Conservation (phyloP, 2,797 vertebrate genomes). For the Rhinatrema bivittatum region DNA sequence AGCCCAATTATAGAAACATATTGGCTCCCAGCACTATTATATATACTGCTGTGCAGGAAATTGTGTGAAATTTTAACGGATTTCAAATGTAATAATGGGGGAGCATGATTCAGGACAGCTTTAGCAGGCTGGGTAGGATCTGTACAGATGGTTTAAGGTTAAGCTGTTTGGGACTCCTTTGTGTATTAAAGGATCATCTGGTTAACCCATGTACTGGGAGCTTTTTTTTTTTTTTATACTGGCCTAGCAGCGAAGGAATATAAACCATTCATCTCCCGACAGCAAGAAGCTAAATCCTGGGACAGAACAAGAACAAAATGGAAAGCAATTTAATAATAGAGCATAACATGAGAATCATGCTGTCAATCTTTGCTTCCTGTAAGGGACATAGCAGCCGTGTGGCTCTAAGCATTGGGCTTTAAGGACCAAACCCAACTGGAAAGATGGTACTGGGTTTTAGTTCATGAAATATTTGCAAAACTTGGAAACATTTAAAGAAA, state of each 20-base stretch:
- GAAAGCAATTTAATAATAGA: too few relatives aligned
- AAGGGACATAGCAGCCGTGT: too few relatives aligned
- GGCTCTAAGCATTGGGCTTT: too few relatives aligned
- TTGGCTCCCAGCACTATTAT: conserved; percentile 89
- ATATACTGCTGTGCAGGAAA: conserved; percentile 95
- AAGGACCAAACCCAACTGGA: too few relatives aligned
- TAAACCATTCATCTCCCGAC: conserved; percentile 36
- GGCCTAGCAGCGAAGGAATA: conserved; percentile 40
- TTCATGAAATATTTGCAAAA: too few relatives aligned
- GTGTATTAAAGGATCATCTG: conserved; percentile 60
- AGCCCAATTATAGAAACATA: conserved; percentile 97
- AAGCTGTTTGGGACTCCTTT: conserved; percentile 56
- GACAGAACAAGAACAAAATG: not conserved
- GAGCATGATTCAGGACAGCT: conserved; percentile 50
- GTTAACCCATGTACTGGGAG: conserved; percentile 51
- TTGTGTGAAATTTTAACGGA: conserved; percentile 95
- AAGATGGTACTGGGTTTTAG: too few relatives aligned
- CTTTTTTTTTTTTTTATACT: conserved; percentile 35
- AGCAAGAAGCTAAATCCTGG: conserved; percentile 37
- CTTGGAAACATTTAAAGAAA: too few relatives aligned
- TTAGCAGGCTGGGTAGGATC: conserved; percentile 43
- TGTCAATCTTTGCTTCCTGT: too few relatives aligned
- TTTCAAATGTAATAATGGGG: conserved; percentile 80
- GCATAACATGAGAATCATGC: too few relatives aligned
- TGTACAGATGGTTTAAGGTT: conserved; percentile 48